Evolutionary conservation across 2,797 vertebrate species (phyloP).

Genomic region (Enteromius unitaeniatus): DNA sequence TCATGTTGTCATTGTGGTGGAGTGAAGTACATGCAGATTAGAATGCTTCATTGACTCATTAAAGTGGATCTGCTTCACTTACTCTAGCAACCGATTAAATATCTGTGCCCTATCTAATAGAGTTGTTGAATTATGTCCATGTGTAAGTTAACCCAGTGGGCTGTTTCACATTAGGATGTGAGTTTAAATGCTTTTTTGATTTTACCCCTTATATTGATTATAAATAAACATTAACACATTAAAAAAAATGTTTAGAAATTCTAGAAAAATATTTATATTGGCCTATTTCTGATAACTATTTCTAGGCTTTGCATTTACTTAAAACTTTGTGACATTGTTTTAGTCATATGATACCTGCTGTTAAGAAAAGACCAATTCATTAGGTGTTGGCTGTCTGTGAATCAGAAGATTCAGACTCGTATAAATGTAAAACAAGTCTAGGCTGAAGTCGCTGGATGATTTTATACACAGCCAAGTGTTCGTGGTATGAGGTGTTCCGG

Average conservation of each 20-base stretch:
- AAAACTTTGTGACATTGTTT: neutral
- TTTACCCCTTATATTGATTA: neutral
- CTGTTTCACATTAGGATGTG: neutral
- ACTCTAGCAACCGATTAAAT: neutral
- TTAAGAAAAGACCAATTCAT: too few relatives aligned
- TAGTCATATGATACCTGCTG: neutral
- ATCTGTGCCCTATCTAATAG: neutral
- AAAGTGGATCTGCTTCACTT: slow-evolving; percentile 28
- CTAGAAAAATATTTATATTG: too few relatives aligned
- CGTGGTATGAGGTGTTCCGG: slow-evolving; percentile 54
- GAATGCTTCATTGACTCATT: slow-evolving; percentile 30
- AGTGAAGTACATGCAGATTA: slow-evolving; percentile 34
- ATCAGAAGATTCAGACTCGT: neutral
- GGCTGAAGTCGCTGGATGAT: slow-evolving; percentile 32
- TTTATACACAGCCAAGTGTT: slow-evolving; percentile 53
- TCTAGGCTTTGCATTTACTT: neutral
- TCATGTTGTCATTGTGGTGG: neutral
- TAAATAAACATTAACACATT: neutral
- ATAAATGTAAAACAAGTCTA: neutral
- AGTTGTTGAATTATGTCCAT: neutral
- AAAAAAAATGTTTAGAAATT: too few relatives aligned
- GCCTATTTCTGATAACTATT: too few relatives aligned
- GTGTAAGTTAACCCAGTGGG: neutral
- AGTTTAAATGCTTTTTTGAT: neutral
- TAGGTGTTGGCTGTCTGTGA: neutral